phyloP scores from a whole-genome alignment of 92 coral and sea anemone species.

The Zoanthus solanderi region DNA sequence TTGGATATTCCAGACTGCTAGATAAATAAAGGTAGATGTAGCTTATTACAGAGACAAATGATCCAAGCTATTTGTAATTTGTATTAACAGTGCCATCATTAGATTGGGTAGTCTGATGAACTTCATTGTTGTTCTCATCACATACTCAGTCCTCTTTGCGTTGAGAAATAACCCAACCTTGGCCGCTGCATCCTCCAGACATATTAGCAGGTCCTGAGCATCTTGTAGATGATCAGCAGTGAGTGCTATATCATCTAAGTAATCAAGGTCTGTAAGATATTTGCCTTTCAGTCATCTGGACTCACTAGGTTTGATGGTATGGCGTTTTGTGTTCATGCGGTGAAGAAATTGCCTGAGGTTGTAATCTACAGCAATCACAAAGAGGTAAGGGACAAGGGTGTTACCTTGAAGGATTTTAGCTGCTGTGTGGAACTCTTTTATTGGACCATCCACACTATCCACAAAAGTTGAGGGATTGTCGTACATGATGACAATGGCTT shows the following conservation, averaged over 20 bases:
- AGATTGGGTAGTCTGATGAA: background rate
- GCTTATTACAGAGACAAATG: no score
- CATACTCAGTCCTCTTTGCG: conserved; percentile 39
- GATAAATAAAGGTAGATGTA: no score
- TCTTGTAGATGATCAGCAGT: conserved; percentile 24
- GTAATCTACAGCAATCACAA: conserved; percentile 21
- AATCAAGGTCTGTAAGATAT: conserved; percentile 45
- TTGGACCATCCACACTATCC: conserved; percentile 42
- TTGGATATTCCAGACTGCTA: no score
- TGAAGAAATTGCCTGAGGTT: conserved; percentile 39
- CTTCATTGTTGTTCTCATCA: background rate
- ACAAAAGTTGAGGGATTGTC: conserved; percentile 33
- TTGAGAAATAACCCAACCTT: conserved; percentile 51
- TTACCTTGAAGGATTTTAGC: conserved; percentile 36
- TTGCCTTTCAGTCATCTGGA: conserved; percentile 22
- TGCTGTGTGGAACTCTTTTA: conserved; percentile 27
- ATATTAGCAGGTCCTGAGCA: conserved; percentile 28
- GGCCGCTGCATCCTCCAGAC: conserved; percentile 38
- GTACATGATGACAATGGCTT: conserved; percentile 43
- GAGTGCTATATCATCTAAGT: conserved; percentile 27
- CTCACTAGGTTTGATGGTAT: conserved; percentile 6
- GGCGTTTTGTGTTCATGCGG: conserved; percentile 32
- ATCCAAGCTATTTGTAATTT: no score
- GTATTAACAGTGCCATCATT: background rate
- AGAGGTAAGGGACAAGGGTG: conserved; percentile 38